Evolutionary conservation across 2,797 vertebrate genomes (phyloP), one percentile per base, ranked within the genome.

Genomic region (Aldrovandia affinis): DNA sequence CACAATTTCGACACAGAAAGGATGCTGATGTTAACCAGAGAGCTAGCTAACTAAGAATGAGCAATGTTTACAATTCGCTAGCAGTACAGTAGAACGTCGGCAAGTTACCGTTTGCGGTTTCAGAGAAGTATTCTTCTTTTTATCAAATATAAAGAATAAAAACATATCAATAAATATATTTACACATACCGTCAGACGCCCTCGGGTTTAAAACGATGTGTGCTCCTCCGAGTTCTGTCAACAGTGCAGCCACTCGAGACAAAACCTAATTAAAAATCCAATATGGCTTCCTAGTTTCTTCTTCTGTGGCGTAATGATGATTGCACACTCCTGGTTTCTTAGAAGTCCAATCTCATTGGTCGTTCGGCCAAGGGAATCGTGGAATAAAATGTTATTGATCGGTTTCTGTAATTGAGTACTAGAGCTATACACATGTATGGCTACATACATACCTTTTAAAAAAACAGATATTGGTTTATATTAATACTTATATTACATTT

Each of bases 241-340:
- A 47, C 73, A 77, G 47, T 39, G 20, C 12, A 25, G 7, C 22
- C 73, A 47, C 68, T 39, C 33, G 22, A 73, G 36, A 36, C 68
- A 73, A 73, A 73, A 73, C 61, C 28, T 3, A 59, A 63, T 63
- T 70, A 70, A 12, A 70, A 2, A 44, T 75, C 22, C 36, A 75
- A 75, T 42, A 75, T 75, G 70, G 70, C 70, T 20, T 42, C 70
- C 36, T n/a, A 44, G 20, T 42, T 75, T 75, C 70, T 75, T 75
- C 70, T 44, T 75, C 70, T 42, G 39, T 75, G 70, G 70, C 44
- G 22, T 44, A 22, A 20, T 7, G 12, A 14, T 3, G 55, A 20
- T 15, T 57, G 18, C 55, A 14, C 55, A 14, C 54, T 12, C 68
- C 14, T 0, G 14, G 25, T 28, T 63, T 28, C 55, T 22, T 12